Evolutionary conservation across 2,113 vertebrate genomes (phyloP), one percentile per base, ranked within the genome.

Genomic region (Leucopsar rothschildi): DNA sequence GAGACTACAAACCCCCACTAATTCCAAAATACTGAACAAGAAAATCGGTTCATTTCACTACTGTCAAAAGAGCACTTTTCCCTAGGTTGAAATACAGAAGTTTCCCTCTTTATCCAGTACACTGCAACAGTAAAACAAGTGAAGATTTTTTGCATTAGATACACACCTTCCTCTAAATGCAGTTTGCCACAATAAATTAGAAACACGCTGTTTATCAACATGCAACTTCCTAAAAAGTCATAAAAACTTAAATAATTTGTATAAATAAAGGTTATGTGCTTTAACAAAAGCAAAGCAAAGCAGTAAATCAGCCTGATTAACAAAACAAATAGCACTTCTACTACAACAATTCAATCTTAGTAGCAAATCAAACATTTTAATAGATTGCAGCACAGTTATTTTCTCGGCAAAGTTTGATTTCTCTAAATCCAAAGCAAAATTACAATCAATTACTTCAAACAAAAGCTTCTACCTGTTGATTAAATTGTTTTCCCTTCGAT

Each of bases 391-490:
- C 59, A 47, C 61, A 45, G 59, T 73, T 88, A 78, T 77, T 85
- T 79, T 85, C 78, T 80, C 0, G 0, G 70, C 52, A 28, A 86
- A 92, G 66, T 91, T 75, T 91, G 82, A 81, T 86, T 92, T 66
- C 72, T 68, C 42, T 56, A 78, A 93, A 92, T 66, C 42, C 59
- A 71, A 92, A 92, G 7, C 37, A 92, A 88, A 95, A 94, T 86
- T 56, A 88, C 52, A 84, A 81, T 73, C 86, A 94, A 88, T 91
- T 89, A 84, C 73, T 88, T 86, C 60, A 88, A 93, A 88, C 40
- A 72, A 91, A 65, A 33, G 25, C 50, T 82, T 85, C 73, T 79
- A 52, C 12, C 1, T 37, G 44, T 75, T 92, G 83, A 95, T 78
- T 86, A 57, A 90, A 60, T 64, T 81, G 44, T 49, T 57, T 79